Percentiles rank a stretch among this genome's conserved stretches.
These are phyloP conservation scores for Drosophila barbarae DNA, from an alignment of 2,888 invertebrate species.

Conservation along the genomic window DNA sequence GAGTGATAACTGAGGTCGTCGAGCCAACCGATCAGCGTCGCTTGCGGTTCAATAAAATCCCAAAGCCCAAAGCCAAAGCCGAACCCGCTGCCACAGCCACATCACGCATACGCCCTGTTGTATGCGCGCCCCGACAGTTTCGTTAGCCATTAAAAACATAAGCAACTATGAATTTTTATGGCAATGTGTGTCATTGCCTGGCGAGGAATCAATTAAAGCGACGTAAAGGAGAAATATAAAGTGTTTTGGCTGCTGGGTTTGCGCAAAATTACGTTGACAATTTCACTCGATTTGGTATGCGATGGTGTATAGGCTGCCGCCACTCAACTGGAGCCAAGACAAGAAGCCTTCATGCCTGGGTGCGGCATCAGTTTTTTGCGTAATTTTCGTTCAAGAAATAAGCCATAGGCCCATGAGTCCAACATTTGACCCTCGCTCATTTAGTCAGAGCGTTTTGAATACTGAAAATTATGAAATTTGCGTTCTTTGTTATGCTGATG, in stretches of 20 bases:
- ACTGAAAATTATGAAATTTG: conserved; percentile 9
- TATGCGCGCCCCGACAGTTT: conserved; percentile 45
- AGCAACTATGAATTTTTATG: conserved; percentile 62
- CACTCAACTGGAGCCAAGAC: conserved; percentile 39
- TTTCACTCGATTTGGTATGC: conserved; percentile 69
- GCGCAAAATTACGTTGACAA: conserved; percentile 74
- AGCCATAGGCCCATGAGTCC: conserved; percentile 15
- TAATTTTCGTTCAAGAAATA: conserved; percentile 43
- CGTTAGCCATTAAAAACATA: conserved; percentile 54
- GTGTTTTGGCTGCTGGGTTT: conserved; percentile 40
- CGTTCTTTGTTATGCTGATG: conserved; percentile 66
- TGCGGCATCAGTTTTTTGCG: conserved; percentile 49
- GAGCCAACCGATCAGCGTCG: conserved; percentile 26
- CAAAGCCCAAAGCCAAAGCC: conserved; percentile 24
- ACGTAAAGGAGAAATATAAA: conserved; percentile 34
- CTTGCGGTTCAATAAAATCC: conserved; percentile 44
- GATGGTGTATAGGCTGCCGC: conserved; percentile 47
- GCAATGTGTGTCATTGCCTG: conserved; percentile 75
- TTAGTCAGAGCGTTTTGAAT: conserved; percentile 7
- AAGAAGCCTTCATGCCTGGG: conserved; percentile 41
- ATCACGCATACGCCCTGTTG: conserved; percentile 70
- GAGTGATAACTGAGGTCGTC: conserved; percentile 73
- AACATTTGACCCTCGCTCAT: conserved; percentile 20
- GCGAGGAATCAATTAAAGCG: conserved; percentile 71
- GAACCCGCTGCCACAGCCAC: conserved; percentile 1